Evolutionary conservation across 2,113 vertebrate species (phyloP), one percentile per base, ranked within the genome.

Genomic region (Cranoglanis bouderius): DNA sequence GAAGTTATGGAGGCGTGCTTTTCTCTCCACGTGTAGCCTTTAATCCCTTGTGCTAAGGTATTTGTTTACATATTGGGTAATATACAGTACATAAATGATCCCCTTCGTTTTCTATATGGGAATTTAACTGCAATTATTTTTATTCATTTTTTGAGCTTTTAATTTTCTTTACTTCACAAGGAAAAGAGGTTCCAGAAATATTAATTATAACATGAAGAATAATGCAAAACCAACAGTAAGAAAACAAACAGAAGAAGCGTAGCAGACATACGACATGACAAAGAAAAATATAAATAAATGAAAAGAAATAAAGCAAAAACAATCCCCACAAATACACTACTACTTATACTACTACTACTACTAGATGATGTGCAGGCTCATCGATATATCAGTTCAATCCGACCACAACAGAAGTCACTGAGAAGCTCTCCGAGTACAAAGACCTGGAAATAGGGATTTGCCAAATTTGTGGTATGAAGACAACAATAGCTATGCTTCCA

Each of bases 21-120:
- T 65, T 26, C n/a, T 53, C 12, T 51, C 2, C n/a, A 14, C 46
- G 6, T 40, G 46, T 85, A 21, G 32, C 9, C 46, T n/a, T 72
- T 72, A 85, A 85, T 78, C 26, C 12, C 46, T 32, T 40, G 10
- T 59, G 70, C 8, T 86, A 55, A 4, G 53, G 14, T 40, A 43
- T 86, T 75, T 75, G 32, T 74, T 46, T n/a, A 32, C 43, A n/a
- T 29, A 55, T 9, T 49, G 38, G 40, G 35, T 57, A 63, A 86
- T 57, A 46, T 77, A 29, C 14, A 86, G 32, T 77, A 29, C 14
- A 86, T 77, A 77, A 59, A 40, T 74, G 72, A 86, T 4, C 40
- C 24, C 24, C 43, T 26, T 75, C 4, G 5, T 43, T 46, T 49
- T 75, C 46, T 77, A 29, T 10, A 80, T 80, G 29, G 49, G 49